A percentile compares a stretch with the other conserved stretches of the same genome.
These are phyloP conservation scores for Abramis brama DNA, from an alignment of 2,113 vertebrate genomes.

Conservation along the genomic window DNA sequence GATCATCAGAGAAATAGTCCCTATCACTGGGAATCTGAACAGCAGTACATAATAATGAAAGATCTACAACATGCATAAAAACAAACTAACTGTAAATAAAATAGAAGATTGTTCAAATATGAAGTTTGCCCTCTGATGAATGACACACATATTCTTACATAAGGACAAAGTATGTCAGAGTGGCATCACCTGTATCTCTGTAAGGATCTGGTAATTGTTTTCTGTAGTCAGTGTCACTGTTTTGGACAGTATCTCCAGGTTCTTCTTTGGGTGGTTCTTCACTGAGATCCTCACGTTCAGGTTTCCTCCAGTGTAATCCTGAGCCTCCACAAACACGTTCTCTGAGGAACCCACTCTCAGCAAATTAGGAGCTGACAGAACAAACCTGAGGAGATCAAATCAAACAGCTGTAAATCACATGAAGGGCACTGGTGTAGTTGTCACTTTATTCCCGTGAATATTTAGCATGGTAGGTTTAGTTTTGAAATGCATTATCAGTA, in stretches of 20 bases:
- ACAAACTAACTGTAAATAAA: background rate
- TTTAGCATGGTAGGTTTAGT: background rate
- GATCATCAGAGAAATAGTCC: slow-evolving; percentile 19
- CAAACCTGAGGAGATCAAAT: slow-evolving; percentile 54
- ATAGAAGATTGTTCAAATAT: background rate
- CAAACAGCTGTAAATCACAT: background rate
- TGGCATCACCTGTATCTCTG: slow-evolving; percentile 49
- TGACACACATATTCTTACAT: background rate
- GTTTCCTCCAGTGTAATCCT: slow-evolving; percentile 56
- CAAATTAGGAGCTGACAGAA: slow-evolving; percentile 75
- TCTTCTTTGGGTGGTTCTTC: slow-evolving; percentile 67
- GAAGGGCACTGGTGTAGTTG: background rate
- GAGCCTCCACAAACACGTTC: slow-evolving; percentile 76
- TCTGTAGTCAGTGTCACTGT: slow-evolving; percentile 41
- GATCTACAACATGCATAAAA: too few species aligned
- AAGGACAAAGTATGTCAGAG: background rate
- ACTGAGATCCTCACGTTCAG: slow-evolving; percentile 55
- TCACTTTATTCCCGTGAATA: background rate
- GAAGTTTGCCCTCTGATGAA: background rate
- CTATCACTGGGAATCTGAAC: slow-evolving; percentile 47
- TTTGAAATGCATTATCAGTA: background rate
- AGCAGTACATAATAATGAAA: background rate
- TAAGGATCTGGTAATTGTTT: slow-evolving; percentile 60
- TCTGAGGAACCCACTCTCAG: slow-evolving; percentile 71
- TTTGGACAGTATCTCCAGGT: too few species aligned